A percentile compares a stretch with the other conserved stretches of the same genome.
Evolutionary conservation across 2,797 vertebrate species (phyloP).

Genomic region (Brachyalestes nurse): DNA sequence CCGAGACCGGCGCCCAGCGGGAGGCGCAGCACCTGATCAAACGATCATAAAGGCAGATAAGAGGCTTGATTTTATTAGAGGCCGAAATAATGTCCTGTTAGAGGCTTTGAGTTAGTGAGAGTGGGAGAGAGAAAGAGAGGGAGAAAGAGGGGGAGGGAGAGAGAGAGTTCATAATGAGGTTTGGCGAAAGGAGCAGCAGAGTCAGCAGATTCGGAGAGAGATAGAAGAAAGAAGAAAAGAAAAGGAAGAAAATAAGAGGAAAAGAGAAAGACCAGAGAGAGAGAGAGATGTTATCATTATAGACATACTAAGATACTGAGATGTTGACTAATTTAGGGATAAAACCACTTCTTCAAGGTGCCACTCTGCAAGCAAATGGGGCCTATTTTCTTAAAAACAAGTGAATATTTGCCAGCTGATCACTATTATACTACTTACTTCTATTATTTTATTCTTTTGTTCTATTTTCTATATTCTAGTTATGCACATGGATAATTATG

Average conservation of each 20-base stretch:
- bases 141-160: slow-evolving; percentile 42
- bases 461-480: too few species aligned
- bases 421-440: too few species aligned
- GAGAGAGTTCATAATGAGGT: slow-evolving; percentile 60
- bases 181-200: neutral
- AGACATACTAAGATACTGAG: neutral
- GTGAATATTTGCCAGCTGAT: too few species aligned
- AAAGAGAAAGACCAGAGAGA: neutral
- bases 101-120: slow-evolving; percentile 36
- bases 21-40: slow-evolving; percentile 78
- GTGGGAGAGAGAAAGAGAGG: slow-evolving; percentile 29
- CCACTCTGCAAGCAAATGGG: too few species aligned
- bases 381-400: too few species aligned
- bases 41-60: slow-evolving; percentile 79
- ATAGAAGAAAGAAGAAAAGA: neutral
- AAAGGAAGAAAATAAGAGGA: neutral
- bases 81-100: slow-evolving; percentile 65
- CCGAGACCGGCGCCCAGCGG: slow-evolving; percentile 48
- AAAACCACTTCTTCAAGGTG: neutral
- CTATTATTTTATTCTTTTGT: too few species aligned
- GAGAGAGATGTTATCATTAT: neutral
- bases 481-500: too few species aligned
- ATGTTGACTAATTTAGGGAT: neutral
- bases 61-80: slow-evolving; percentile 76
- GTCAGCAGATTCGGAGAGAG: neutral